A percentile compares a stretch with the other conserved stretches of the same genome.
These are phyloP conservation scores for Standfussiana lucernea DNA, from an alignment of 2,888 invertebrate species.

Conservation along the genomic window DNA sequence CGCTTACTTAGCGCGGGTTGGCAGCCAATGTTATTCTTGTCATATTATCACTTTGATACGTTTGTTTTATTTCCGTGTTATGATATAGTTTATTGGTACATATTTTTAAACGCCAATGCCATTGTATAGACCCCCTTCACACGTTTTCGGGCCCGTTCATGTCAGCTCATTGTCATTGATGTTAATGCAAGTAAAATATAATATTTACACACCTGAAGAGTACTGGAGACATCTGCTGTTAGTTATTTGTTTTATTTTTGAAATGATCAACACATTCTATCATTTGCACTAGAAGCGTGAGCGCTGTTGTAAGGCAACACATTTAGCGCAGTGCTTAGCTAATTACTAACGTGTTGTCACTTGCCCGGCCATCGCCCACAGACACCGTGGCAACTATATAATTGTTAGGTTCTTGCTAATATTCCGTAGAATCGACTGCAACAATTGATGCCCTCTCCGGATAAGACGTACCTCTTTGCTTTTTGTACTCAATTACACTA, in stretches of 20 bases:
- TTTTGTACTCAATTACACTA: conserved; percentile 16
- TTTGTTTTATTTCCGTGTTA: conserved; percentile 40
- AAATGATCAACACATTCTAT: background rate
- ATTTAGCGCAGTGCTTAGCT: conserved; percentile 1
- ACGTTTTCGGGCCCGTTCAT: conserved; percentile 9
- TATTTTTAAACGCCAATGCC: conserved; percentile 23
- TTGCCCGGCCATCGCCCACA: conserved; percentile 26
- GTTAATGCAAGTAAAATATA: background rate
- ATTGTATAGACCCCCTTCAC: conserved; percentile 32
- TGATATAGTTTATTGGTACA: conserved; percentile 24
- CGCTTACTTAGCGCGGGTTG: background rate
- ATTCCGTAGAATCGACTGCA: conserved; percentile 13
- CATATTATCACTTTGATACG: conserved; percentile 20
- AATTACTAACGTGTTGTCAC: conserved; percentile 34
- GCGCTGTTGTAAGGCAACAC: conserved; percentile 22
- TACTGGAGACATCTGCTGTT: background rate
- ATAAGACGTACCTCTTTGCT: conserved; percentile 13
- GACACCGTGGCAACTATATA: conserved; percentile 14
- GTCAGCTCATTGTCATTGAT: conserved; percentile 16
- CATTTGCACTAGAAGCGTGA: conserved; percentile 3
- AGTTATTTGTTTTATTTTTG: background rate
- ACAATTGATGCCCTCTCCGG: conserved; percentile 29
- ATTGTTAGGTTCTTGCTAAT: conserved; percentile 20
- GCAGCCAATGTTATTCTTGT: conserved; percentile 29
- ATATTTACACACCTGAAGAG: too few species aligned